A percentile compares a stretch with the other conserved stretches of the same genome.
These are phyloP conservation scores for Sinonovacula constricta DNA, from an alignment of 1,140 invertebrate species.

Conservation along the genomic window DNA sequence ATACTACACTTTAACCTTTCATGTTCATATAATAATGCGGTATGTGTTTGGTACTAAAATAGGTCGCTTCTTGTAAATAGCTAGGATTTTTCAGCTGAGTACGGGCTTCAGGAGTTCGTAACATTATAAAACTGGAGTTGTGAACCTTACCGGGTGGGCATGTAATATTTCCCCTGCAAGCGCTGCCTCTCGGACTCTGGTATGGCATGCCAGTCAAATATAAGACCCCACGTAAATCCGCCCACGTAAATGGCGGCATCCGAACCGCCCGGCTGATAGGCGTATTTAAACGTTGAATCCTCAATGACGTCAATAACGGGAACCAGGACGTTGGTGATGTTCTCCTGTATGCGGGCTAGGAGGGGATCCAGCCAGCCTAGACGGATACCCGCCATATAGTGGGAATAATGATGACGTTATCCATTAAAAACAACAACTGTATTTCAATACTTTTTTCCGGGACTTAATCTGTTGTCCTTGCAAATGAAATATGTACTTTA, in stretches of 20 bases:
- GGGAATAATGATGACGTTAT: conserved; percentile 4
- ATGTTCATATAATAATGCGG: too few relatives aligned
- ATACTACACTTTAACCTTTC: too few relatives aligned
- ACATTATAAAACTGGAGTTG: too few relatives aligned
- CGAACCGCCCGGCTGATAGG: conserved; percentile 72
- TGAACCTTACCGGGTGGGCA: conserved; percentile 20
- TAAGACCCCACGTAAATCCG: conserved; percentile 98
- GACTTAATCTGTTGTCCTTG: too few relatives aligned
- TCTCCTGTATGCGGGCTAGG: conserved; percentile 83
- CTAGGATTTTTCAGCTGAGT: too few relatives aligned
- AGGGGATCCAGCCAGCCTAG: conserved; percentile 95
- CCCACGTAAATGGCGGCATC: conserved; percentile 82
- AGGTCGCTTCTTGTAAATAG: too few relatives aligned
- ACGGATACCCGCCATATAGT: too few relatives aligned
- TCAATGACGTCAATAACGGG: conserved; percentile 99
- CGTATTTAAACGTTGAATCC: conserved; percentile 96
- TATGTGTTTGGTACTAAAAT: too few relatives aligned
- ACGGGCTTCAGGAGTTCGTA: too few relatives aligned
- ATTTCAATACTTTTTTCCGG: too few relatives aligned
- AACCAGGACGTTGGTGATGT: conserved; percentile 91
- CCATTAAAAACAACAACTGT: too few relatives aligned
- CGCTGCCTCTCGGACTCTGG: conserved; percentile 79
- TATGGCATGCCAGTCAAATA: conserved; percentile 88
- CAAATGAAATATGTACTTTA: too few relatives aligned
- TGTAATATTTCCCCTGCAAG: conserved; percentile 83